Evolutionary conservation across 2,888 invertebrate genomes (phyloP), one percentile per base, ranked within the genome.

Genomic region (Eristalis tenax): DNA sequence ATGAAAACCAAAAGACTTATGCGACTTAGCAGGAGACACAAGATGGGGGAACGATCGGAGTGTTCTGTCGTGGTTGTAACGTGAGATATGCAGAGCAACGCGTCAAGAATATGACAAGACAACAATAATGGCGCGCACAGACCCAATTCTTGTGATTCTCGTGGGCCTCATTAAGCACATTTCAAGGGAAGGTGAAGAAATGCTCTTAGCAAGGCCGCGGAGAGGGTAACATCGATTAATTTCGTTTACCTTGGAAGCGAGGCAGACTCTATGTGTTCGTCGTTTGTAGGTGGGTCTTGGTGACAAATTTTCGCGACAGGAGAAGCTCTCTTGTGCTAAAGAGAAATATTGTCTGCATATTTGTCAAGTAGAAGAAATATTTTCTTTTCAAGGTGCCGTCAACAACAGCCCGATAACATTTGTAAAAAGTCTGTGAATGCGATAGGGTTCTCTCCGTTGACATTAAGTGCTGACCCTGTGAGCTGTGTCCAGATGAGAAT

Each of bases 81-180:
- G 77, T 83, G 86, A 86, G 86, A 83, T 73, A 78, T 73, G 64
- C 71, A 77, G 77, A 82, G 56, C 78, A 63, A 65, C 40, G 71
- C 66, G 63, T 86, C 65, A 57, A 77, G 68, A 74, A 69, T 81
- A 70, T 68, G 74, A 83, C 70, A 65, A 63, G 71, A 43, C 63
- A 78, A 83, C 78, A 18, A 43, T 18, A 64, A 73, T 69, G 68
- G 69, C 35, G 43, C 35, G 73, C 64, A 22, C 40, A 84, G 78
- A 75, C 83, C 83, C 38, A 83, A 57, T 83, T 86, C 26, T 78
- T 70, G n/a, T 74, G 69, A 63, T 61, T 82, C 81, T 77, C 68
- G 43, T 75, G 35, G 23, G 65, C 50, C n/a, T 13, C 22, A 4
- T 71, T 56, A 10, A 1, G 74, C 78, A 83, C 70, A 82, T 82